Evolutionary conservation across 53 echinoderm and acorn worm genomes (phyloP).

Genomic region (Mesocentrotus franciscanus): DNA sequence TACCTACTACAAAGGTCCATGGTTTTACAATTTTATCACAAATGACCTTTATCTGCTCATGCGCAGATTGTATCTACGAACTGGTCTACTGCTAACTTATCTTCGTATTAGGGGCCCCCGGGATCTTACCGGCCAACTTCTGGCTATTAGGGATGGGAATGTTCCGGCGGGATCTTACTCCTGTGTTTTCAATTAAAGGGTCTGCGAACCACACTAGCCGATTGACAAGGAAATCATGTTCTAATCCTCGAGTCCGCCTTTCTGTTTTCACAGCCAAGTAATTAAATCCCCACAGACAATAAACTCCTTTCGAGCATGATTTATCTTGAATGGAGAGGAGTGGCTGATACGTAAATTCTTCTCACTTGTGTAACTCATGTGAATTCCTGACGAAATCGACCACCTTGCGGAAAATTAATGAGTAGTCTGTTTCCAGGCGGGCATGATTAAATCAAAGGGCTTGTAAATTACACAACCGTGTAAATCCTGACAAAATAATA

Average conservation of each 20-base stretch:
- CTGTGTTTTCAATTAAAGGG: background rate
- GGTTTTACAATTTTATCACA: too few species aligned
- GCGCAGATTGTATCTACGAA: too few species aligned
- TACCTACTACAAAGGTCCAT: too few species aligned
- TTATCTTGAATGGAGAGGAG: background rate
- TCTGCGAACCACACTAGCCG: background rate
- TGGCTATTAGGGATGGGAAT: too few species aligned
- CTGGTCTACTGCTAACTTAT: too few species aligned
- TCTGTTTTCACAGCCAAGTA: background rate
- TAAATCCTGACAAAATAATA: too few species aligned
- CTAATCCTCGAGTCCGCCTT: background rate
- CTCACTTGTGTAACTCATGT: background rate
- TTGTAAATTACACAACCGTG: too few species aligned
- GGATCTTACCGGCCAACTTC: too few species aligned
- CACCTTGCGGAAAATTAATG: background rate
- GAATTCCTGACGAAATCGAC: background rate
- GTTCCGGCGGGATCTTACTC: background rate
- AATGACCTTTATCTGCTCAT: too few species aligned
- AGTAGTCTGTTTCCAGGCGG: background rate
- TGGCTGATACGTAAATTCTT: background rate
- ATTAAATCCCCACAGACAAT: background rate
- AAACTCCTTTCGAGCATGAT: background rate
- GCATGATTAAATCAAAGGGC: background rate
- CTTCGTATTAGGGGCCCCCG: too few species aligned
- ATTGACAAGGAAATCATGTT: background rate